Evolutionary conservation across 2,113 vertebrate species (phyloP), one percentile per base, ranked within the genome.

Genomic region (Phylloscopus trochiloides): DNA sequence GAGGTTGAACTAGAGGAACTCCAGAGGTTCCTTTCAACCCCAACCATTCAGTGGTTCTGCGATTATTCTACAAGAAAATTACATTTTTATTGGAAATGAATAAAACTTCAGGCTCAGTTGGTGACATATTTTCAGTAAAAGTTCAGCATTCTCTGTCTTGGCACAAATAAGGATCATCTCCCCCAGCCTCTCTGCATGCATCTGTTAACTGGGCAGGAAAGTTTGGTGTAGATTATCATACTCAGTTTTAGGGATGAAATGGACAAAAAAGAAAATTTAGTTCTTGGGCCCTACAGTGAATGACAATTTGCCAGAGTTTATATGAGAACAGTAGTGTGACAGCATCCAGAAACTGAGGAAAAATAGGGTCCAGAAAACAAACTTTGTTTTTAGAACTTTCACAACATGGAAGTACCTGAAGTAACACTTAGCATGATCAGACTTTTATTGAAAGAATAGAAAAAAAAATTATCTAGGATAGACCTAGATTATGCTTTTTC

Each of bases 361-460:
- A 92, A 90, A 45, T 3, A 55, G 4, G 5, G 3, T 83, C 51
- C 10, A 55, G 31, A 54, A 92, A 65, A 59, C 14, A 75, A 83
- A 12, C 7, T 3, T n/a, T 45, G 17, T 17, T 75, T 78, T 61
- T 40, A 66, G 14, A 70, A 65, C 3, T 40, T 40, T 45, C 43
- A 8, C 34, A 59, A 22, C 10, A 7, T 32, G 11, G 4, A 74
- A 65, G 55, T 70, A 45, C 4, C 16, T 75, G 7, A 74, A 87
- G 14, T 18, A 59, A 3, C 12, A n/a, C 7, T 5, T 12, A 59
- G 8, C 0, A 0, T 50, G 25, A 45, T 36, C 32, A 54, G 59
- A 74, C 1, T 7, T 29, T 38, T 68, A 36, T 22, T 51, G 16
- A 65, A 82, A 83, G 3, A 45, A 74, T 10, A 7, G 3, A 1